A percentile compares a stretch with the other conserved stretches of the same genome.
phyloP scores from a whole-genome alignment of 2,113 vertebrate species.

The Anarrhichthys ocellatus region DNA sequence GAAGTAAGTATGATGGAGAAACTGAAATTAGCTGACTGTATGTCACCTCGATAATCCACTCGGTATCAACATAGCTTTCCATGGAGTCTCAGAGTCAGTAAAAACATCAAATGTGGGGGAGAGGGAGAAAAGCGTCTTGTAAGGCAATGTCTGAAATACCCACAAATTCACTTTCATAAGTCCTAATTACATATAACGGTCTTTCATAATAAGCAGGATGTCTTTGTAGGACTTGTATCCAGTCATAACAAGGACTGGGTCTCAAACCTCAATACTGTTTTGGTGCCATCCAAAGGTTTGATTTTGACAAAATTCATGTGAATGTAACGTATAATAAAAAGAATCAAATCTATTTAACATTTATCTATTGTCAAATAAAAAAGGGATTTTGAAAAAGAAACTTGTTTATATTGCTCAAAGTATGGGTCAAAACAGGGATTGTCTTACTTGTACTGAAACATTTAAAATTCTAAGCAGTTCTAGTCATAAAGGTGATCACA shows the following conservation, averaged over 20 bases:
- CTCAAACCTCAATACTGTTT: background rate
- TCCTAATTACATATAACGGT: background rate
- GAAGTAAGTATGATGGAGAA: background rate
- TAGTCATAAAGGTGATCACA: too few relatives aligned
- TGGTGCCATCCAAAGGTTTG: background rate
- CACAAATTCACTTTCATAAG: background rate
- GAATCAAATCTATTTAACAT: background rate
- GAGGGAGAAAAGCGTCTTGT: background rate
- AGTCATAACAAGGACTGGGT: background rate
- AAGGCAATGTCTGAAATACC: background rate
- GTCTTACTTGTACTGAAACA: background rate
- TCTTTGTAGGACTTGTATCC: background rate
- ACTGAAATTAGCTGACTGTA: background rate
- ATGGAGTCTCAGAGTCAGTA: background rate
- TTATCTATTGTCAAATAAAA: background rate
- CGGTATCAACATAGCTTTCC: background rate
- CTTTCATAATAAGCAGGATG: background rate
- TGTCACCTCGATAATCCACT: background rate
- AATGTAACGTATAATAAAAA: background rate
- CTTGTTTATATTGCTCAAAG: background rate
- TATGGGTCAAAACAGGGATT: background rate
- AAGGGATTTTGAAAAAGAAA: background rate
- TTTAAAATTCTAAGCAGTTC: background rate
- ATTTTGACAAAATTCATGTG: background rate
- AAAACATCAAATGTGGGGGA: background rate